Evolutionary conservation across 2,888 invertebrate species (phyloP).

Genomic region (Polymixis lichenea): DNA sequence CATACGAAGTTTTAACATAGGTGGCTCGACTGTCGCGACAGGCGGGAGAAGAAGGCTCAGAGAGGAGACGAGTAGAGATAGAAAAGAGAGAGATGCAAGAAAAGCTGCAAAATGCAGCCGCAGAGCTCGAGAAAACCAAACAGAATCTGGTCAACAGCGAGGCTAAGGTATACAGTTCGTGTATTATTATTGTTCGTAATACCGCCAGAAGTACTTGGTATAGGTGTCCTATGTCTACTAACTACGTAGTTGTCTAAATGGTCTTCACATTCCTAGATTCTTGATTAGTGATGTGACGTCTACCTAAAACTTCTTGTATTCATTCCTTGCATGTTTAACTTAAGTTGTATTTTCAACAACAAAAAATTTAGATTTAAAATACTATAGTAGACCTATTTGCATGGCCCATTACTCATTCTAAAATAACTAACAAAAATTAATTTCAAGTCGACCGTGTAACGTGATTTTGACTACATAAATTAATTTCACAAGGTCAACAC

Average conservation of each 20-base stretch:
- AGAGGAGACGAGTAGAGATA: slow-evolving; percentile 93
- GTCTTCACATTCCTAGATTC: slow-evolving; percentile 7
- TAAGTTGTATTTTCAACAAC: background rate
- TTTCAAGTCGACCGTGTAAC: background rate
- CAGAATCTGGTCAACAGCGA: slow-evolving; percentile 93
- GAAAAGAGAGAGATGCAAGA: slow-evolving; percentile 92
- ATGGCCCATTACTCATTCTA: slow-evolving; percentile 16
- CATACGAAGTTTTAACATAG: slow-evolving; percentile 79
- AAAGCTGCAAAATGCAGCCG: slow-evolving; percentile 91
- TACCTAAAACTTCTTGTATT: background rate
- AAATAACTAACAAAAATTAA: slow-evolving; percentile 21
- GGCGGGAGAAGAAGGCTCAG: slow-evolving; percentile 95
- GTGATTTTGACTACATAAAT: background rate
- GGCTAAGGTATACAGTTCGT: slow-evolving; percentile 89
- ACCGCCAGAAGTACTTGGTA: slow-evolving; percentile 17
- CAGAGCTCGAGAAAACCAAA: slow-evolving; percentile 92
- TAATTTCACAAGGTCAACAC: background rate
- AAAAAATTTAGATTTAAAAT: background rate
- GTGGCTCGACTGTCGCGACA: slow-evolving; percentile 95
- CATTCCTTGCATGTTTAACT: slow-evolving; percentile 9
- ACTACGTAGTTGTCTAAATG: slow-evolving; percentile 13
- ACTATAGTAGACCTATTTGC: slow-evolving; percentile 12
- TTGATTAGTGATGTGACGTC: background rate
- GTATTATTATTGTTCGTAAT: slow-evolving; percentile 10
- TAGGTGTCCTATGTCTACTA: slow-evolving; percentile 34